Base-by-base conservation (phyloP, 2,888 invertebrate species). In the Protophormia terraenovae region DNA sequence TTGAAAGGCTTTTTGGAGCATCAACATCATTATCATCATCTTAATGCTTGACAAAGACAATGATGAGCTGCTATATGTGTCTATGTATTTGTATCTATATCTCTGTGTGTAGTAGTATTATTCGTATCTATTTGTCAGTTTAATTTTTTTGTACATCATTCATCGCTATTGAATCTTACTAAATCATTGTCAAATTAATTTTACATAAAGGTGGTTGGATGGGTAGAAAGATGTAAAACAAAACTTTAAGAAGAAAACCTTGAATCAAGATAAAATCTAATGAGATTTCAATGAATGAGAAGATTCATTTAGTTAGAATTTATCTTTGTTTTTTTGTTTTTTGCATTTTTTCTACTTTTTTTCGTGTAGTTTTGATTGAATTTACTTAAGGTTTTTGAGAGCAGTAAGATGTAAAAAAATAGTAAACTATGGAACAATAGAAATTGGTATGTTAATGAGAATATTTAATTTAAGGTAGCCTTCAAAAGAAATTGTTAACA, bases 1-100 rank as follows among this genome's bases (percentile, higher is more conserved):
- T 64, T 85, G 73, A 78, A 85, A 78, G 55, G 47, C 69, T 75
- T 82, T 82, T 82, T 82, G 69, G 78, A 69, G 75, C 82, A 82
- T 71, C 73, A 76, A 35, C 71, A 55, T 82, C 62, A 80, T 66
- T 64, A 72, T 24, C 64, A 45, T 84, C 80, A 29, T 75, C 41
- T 41, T 58, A 75, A 84, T 64, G 55, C 55, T 76, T 71, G 62
- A 71, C 62, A 71, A 82, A 55, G n/a, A 53, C 32, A 69, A 24
- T 55, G n/a, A 41, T 27, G 4, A 58, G n/a, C 55, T 32, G 1
- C 12, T 24, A 22, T 35, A 12, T 50, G 22, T 53, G 64, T 24
- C 22, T 45, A 7, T 14, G 14, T 29, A n/a, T 35, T 3, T 64
- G 45, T 58, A 10, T 69, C 45, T 60, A 19, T 60, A 53, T 16